Conservation (phyloP, 2,113 vertebrate species). For the Sapajus apella region DNA sequence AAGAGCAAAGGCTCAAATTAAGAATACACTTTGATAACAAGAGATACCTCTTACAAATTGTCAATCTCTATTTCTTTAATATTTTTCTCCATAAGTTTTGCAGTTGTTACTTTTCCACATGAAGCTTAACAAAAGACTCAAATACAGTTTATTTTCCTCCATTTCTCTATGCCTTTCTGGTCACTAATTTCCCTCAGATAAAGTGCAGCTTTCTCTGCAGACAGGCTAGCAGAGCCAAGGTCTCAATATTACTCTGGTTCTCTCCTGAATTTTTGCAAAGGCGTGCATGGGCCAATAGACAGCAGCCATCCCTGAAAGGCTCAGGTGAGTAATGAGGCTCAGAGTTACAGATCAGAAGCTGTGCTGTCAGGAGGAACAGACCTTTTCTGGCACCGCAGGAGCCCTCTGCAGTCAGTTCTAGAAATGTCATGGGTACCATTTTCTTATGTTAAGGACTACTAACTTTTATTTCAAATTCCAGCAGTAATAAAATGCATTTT, state of each 20-base stretch:
- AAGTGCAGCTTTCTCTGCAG: neutral
- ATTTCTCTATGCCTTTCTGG: neutral
- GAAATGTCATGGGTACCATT: constrained; percentile 65
- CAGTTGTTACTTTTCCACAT: neutral
- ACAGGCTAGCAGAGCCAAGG: neutral
- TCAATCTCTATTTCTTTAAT: neutral
- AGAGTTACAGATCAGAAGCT: constrained; percentile 11
- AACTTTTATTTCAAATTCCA: constrained; percentile 49
- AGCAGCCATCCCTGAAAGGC: constrained; percentile 29
- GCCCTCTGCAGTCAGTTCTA: neutral
- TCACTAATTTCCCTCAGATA: neutral
- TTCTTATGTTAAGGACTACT: constrained; percentile 32
- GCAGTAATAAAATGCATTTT: constrained; percentile 32
- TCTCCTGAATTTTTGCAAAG: neutral
- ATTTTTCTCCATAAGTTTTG: neutral
- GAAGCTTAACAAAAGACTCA: neutral
- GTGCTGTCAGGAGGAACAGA: neutral
- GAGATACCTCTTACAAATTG: neutral
- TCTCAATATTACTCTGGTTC: neutral
- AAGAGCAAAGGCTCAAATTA: neutral
- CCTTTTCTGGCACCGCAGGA: neutral
- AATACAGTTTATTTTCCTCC: neutral
- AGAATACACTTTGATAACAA: neutral
- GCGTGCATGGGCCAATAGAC: neutral
- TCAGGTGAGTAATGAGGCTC: neutral